Percentiles rank a stretch among this genome's conserved stretches.
These are phyloP conservation scores for Pomatostomus ruficeps DNA, from an alignment of 2,113 vertebrate species.

Conservation along the genomic window DNA sequence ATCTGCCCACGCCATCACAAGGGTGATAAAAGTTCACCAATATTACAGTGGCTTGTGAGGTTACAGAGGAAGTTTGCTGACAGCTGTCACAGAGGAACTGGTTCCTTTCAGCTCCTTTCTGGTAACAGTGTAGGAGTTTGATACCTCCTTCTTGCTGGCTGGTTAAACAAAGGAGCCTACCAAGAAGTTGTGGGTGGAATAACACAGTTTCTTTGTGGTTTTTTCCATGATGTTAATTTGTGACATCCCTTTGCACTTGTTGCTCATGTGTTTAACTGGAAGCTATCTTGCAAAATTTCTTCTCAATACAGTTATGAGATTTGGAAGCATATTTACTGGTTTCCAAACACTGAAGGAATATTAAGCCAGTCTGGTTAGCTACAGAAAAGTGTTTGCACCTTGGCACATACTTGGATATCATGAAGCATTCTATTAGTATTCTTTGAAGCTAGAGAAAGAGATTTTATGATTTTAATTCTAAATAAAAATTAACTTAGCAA, in stretches of 20 bases:
- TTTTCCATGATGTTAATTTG: background rate
- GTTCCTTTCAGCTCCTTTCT: background rate
- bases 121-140: background rate
- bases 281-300: background rate
- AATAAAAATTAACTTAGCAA: background rate
- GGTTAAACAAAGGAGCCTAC: background rate
- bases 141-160: background rate
- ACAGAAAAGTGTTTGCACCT: background rate
- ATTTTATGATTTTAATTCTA: background rate
- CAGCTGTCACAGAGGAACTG: background rate
- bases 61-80: background rate
- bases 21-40: background rate
- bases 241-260: background rate
- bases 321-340: background rate
- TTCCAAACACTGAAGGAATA: background rate
- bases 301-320: background rate
- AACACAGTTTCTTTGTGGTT: background rate
- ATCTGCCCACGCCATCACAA: background rate
- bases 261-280: background rate
- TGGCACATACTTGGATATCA: background rate
- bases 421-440: background rate
- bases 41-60: background rate
- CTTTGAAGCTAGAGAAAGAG: background rate
- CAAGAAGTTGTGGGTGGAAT: background rate
- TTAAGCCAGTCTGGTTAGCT: background rate